Evolutionary conservation across 2,888 invertebrate genomes (phyloP).

Genomic region (Lasius platythorax): DNA sequence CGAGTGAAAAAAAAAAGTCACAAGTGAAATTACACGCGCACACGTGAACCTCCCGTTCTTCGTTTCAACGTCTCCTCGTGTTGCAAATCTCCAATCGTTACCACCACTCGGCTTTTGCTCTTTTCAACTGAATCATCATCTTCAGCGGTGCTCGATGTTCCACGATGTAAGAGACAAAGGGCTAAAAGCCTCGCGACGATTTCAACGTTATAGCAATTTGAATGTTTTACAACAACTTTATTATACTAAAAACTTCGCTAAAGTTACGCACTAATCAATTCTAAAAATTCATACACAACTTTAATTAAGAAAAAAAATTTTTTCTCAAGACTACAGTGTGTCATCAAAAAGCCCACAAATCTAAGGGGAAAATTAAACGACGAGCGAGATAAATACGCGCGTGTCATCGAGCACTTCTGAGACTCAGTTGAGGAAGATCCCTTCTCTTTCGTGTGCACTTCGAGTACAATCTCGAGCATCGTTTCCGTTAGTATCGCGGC

Average conservation of each 20-base stretch:
- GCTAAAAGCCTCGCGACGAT: neutral
- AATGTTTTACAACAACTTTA: neutral
- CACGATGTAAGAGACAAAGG: neutral
- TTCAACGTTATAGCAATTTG: neutral
- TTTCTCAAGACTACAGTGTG: neutral
- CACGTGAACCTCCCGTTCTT: slow-evolving; percentile 13
- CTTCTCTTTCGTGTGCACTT: slow-evolving; percentile 70
- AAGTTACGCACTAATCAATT: neutral
- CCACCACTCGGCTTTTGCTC: neutral
- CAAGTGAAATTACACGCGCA: neutral
- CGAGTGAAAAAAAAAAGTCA: slow-evolving; percentile 41
- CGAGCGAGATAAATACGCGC: neutral
- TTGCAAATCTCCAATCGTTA: slow-evolving; percentile 39
- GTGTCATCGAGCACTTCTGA: slow-evolving; percentile 51
- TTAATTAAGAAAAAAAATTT: neutral
- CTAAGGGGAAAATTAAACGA: neutral
- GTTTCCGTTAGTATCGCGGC: slow-evolving; percentile 65
- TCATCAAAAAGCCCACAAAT: neutral
- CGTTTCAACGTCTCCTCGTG: slow-evolving; percentile 33
- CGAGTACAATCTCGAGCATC: slow-evolving; percentile 56
- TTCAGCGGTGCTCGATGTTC: slow-evolving; percentile 52
- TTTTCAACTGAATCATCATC: slow-evolving; percentile 3
- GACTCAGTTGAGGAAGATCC: slow-evolving; percentile 18
- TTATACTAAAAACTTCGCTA: neutral
- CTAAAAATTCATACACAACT: neutral